phyloP scores from a whole-genome alignment of 2,888 invertebrate genomes.

The Dryadula phaetusa region DNA sequence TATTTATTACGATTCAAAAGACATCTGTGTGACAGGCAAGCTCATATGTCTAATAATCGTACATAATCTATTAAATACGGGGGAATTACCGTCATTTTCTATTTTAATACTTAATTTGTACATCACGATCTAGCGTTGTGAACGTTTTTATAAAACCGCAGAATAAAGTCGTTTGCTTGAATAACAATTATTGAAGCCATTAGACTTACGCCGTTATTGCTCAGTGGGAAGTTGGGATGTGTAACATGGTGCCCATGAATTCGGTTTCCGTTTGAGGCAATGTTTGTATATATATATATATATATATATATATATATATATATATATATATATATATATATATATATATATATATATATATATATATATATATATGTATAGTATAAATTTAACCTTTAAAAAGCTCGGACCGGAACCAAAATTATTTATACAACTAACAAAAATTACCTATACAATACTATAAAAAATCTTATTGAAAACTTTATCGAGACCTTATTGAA shows the following conservation, averaged over 20 bases:
- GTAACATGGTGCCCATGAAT: background rate
- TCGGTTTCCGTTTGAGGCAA: background rate
- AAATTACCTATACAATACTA: too few species aligned
- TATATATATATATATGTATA: too few species aligned
- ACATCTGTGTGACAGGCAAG: background rate
- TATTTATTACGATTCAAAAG: too few species aligned
- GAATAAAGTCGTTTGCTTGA: background rate
- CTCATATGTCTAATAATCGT: background rate
- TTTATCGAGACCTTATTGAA: too few species aligned
- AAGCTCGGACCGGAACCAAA: too few species aligned
- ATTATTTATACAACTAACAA: too few species aligned
- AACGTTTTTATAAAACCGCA: slow-evolving; percentile 18
- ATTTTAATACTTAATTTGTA: background rate
- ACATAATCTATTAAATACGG: background rate
- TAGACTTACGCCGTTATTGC: background rate
- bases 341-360: too few species aligned
- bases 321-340: too few species aligned
- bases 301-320: too few species aligned
- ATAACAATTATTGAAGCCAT: background rate
- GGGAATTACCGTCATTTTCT: background rate
- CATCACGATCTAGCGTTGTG: background rate
- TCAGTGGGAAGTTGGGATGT: background rate
- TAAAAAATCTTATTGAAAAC: too few species aligned
- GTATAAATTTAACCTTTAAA: too few species aligned
- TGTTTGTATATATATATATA: too few species aligned